Base-by-base conservation (phyloP, 2,888 invertebrate species). In the Miltochrista miniata region DNA sequence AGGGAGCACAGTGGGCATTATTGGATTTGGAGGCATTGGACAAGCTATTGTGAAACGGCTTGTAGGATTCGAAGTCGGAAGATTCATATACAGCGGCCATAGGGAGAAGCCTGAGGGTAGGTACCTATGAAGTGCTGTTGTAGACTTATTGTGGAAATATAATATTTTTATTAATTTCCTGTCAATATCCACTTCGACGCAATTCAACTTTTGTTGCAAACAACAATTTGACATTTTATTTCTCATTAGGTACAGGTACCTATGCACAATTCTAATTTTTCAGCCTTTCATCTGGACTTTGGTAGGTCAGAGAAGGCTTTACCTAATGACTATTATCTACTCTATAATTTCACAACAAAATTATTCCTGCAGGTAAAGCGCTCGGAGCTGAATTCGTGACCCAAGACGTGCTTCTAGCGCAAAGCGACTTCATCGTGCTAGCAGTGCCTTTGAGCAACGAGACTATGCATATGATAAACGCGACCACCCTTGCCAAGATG, bases 391-490 rank as follows among this genome's bases (percentile, higher is more conserved):
- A 93, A 55, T 94, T 93, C 72, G 96, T 96, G 0, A 75, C 92
- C n/a, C 93, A 97, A 56, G 94, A 97, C 48, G 91, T 93, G 39
- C 87, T 99, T 50, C 81, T 98, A 5, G 59, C 73, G 1, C 84
- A 94, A 63, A 97, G 98, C 44, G 99, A 99, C 87, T 98, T 98
- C 83, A 93, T 99, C 1, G 92, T 98, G 3, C 94, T 95, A 0
- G 94, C 96, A 10, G 95, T 96, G 58, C 94, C 98, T 0, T 87
- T 98, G 3, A 97, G 95, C 0, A 93, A 95, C 1, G 95, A 97
- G 71, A 98, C 98, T 0, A 93, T 87, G 48, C 93, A 93, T 51
- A 92, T 98, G 79, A 97, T 99, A 76, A 95, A 97, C 79, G 90
- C 91, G 31, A 87, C 92, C 1, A 94, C 95, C 0, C 96, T 99